phyloP scores from a whole-genome alignment of 2,113 vertebrate genomes.

The Melanostigma gelatinosum region DNA sequence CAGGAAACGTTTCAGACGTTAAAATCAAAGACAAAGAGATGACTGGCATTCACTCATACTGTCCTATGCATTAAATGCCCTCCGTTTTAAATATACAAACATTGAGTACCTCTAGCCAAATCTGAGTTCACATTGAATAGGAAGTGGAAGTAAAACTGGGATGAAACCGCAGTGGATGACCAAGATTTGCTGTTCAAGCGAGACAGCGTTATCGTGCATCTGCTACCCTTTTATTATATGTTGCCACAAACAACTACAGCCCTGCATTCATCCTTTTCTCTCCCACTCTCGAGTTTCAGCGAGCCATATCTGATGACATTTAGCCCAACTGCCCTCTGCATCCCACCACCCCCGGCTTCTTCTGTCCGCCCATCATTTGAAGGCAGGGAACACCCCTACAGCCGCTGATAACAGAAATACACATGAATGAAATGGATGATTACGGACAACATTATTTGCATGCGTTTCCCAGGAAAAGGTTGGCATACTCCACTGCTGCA shows the following conservation, averaged over 20 bases:
- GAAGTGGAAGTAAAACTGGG: conserved; percentile 57
- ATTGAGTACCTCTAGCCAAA: too few relatives aligned
- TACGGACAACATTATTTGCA: conserved; percentile 63
- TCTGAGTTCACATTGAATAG: not conserved
- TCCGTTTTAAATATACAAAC: not conserved
- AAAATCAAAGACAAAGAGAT: not conserved
- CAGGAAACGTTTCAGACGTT: not conserved
- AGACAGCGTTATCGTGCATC: conserved; percentile 46
- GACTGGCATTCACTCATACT: not conserved
- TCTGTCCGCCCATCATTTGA: not conserved
- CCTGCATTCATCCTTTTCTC: conserved; percentile 10
- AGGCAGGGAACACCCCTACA: conserved; percentile 71
- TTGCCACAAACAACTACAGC: conserved; percentile 1
- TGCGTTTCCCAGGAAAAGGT: conserved; percentile 59
- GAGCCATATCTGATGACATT: conserved; percentile 57
- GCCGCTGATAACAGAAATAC: conserved; percentile 27
- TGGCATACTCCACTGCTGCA: conserved; percentile 11
- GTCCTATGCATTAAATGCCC: not conserved
- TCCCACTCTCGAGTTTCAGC: conserved; percentile 33
- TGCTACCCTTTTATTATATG: not conserved
- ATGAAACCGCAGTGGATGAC: conserved; percentile 31
- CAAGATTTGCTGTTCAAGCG: not conserved
- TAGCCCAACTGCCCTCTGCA: conserved; percentile 14
- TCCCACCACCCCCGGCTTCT: conserved; percentile 4
- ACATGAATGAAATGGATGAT: conserved; percentile 22